Conservation (phyloP, 2,888 invertebrate species). For the Cryptocheilus praepositus region DNA sequence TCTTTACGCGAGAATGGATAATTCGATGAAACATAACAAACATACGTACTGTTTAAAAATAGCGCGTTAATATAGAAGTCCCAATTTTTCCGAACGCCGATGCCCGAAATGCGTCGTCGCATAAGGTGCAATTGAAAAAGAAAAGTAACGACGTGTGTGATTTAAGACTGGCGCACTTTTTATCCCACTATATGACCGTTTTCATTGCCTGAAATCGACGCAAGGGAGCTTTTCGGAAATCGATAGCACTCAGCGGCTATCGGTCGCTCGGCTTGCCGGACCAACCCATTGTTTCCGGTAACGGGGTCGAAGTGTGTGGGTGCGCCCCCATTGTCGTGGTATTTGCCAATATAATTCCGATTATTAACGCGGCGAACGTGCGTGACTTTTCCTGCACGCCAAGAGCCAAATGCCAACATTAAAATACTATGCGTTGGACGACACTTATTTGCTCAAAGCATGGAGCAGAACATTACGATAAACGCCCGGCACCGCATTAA, state of each 20-base stretch:
- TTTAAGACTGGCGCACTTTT: constrained; percentile 22
- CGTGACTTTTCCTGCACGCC: constrained; percentile 1
- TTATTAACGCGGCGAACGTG: constrained; percentile 30
- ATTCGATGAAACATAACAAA: no score
- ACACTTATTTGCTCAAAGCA: neutral
- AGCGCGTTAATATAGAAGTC: no score
- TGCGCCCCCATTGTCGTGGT: constrained; percentile 22
- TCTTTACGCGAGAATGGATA: no score
- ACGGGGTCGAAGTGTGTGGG: constrained; percentile 22
- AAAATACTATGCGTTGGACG: constrained; percentile 15
- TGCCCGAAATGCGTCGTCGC: no score
- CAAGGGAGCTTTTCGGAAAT: constrained; percentile 44
- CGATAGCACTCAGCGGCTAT: constrained; percentile 42
- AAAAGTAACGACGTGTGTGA: constrained; percentile 30
- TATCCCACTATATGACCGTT: constrained; percentile 13
- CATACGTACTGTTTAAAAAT: no score
- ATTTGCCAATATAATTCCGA: constrained; percentile 43
- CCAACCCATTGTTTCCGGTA: constrained; percentile 31
- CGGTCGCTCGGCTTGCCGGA: constrained; percentile 27
- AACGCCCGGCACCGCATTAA: neutral
- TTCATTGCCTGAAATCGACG: constrained; percentile 45
- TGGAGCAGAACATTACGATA: neutral
- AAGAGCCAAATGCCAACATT: constrained; percentile 1
- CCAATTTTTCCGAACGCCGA: no score
- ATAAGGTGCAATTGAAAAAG: constrained; percentile 26